Percentiles rank a stretch among this genome's conserved stretches.
These are phyloP conservation scores for Euspilapteryx auroguttella DNA, from an alignment of 2,888 invertebrate species.

Conservation along the genomic window DNA sequence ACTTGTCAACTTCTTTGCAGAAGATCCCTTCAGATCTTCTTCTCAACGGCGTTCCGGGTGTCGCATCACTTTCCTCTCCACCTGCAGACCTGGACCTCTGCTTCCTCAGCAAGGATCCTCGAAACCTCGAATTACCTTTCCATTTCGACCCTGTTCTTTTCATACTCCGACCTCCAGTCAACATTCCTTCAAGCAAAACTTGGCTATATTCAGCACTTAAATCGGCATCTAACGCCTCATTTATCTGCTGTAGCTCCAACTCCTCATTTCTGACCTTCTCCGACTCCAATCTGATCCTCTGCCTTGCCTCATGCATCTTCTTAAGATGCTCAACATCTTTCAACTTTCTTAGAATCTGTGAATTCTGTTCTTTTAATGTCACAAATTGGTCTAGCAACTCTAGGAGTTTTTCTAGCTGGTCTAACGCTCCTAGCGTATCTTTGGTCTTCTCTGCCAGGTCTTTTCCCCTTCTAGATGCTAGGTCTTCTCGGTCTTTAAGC, in stretches of 20 bases:
- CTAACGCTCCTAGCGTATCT: conserved; percentile 68
- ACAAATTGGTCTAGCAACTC: conserved; percentile 77
- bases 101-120: conserved; percentile 55
- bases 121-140: conserved; percentile 41
- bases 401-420: conserved; percentile 79
- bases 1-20: conserved; percentile 45
- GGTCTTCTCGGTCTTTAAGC: conserved; percentile 36
- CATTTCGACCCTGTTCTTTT: conserved; percentile 54
- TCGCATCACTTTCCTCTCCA: conserved; percentile 58
- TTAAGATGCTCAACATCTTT: conserved; percentile 74
- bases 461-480: conserved; percentile 52
- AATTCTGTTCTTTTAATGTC: conserved; percentile 71
- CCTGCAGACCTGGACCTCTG: conserved; percentile 71
- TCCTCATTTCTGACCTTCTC: conserved; percentile 30
- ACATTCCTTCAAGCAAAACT: conserved; percentile 66
- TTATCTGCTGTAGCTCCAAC: conserved; percentile 35
- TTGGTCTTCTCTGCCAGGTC: conserved; percentile 59
- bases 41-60: conserved; percentile 34
- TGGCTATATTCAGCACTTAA: conserved; percentile 65
- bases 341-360: conserved; percentile 66
- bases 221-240: conserved; percentile 57
- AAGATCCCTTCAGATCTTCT: conserved; percentile 41
- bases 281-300: conserved; percentile 43
- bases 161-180: conserved; percentile 54
- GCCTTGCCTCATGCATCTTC: conserved; percentile 63